phyloP scores from a whole-genome alignment of 2,888 invertebrate species.

The Tiliacea citrago region DNA sequence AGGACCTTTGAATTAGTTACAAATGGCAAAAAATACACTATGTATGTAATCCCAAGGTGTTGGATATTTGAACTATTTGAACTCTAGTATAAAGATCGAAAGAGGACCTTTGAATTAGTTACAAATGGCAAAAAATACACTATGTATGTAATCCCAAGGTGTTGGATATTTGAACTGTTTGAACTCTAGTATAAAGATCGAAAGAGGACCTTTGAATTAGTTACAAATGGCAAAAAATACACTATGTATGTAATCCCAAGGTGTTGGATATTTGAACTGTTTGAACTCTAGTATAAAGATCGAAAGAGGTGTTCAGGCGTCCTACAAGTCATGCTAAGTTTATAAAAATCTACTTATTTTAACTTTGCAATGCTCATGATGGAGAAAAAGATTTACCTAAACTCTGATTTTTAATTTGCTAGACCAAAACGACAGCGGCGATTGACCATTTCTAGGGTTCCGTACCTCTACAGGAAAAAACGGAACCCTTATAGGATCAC shows the following conservation, averaged over 20 bases:
- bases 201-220: not conserved
- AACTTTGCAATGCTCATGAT: no score
- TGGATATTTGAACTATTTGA: not conserved
- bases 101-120: no score
- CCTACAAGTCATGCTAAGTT: not conserved
- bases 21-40: conserved; percentile 14
- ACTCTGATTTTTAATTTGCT: no score
- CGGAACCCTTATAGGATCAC: no score
- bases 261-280: not conserved
- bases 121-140: conserved; percentile 15
- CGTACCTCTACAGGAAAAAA: no score
- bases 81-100: not conserved
- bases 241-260: not conserved
- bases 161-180: not conserved
- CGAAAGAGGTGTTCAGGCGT: not conserved
- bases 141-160: not conserved
- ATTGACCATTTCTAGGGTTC: no score
- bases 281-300: conserved; percentile 1
- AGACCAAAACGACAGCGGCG: no score
- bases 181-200: not conserved
- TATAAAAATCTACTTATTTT: not conserved
- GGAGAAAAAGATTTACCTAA: no score
- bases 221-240: conserved; percentile 21
- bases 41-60: not conserved
- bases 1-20: no score